Evolutionary conservation across 2,797 vertebrate species (phyloP).

Genomic region (Onychomys leucogaster): DNA sequence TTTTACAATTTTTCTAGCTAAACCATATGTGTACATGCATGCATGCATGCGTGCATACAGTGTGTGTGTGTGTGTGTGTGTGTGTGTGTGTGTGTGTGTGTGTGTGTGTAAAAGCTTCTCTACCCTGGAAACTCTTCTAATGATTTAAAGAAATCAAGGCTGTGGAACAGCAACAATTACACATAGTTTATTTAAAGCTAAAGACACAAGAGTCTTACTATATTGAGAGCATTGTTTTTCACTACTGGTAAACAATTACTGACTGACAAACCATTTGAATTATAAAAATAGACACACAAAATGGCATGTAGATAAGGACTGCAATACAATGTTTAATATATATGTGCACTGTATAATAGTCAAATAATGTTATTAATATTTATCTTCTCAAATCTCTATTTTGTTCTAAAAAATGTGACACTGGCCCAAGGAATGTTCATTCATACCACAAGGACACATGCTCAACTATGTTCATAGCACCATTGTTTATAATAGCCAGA

Average conservation of each 20-base stretch:
- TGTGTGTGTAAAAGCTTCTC: too few relatives aligned
- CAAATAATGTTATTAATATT: neutral
- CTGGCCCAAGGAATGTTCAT: too few relatives aligned
- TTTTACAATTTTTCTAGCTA: neutral
- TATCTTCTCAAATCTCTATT: neutral
- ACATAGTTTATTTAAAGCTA: neutral
- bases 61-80: too few relatives aligned
- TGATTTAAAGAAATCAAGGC: neutral
- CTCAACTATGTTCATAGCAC: too few relatives aligned
- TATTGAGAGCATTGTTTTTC: neutral
- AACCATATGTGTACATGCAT: neutral
- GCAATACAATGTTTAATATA: neutral
- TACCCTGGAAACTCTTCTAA: neutral
- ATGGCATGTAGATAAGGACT: neutral
- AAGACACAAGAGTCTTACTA: neutral
- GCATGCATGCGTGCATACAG: too few relatives aligned
- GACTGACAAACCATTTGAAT: neutral
- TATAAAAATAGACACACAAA: neutral
- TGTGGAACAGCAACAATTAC: neutral
- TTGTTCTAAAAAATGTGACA: neutral
- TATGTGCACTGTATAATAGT: neutral
- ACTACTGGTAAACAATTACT: neutral
- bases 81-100: too few relatives aligned
- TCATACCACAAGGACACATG: too few relatives aligned
- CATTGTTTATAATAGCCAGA: too few relatives aligned